Conservation (phyloP, 2,797 vertebrate species). For the Acanthurus tractus region DNA sequence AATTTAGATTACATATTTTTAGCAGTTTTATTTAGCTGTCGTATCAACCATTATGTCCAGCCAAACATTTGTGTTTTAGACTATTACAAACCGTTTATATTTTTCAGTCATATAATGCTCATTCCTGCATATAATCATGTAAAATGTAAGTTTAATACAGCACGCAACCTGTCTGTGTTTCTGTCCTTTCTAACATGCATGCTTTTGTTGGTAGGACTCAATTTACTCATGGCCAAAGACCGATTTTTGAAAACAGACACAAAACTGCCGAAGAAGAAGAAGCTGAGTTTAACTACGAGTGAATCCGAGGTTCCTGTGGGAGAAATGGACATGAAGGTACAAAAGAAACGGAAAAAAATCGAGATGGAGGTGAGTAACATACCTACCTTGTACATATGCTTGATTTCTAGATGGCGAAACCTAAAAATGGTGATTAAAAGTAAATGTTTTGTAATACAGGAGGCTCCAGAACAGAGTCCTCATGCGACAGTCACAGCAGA, state of each 20-base stretch:
- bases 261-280: conserved; percentile 56
- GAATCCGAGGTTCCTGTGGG: conserved; percentile 6
- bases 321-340: conserved; percentile 42
- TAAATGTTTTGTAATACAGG: conserved; percentile 37
- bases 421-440: not conserved
- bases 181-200: not conserved
- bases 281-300: conserved; percentile 11
- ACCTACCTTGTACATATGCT: not conserved
- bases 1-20: not conserved
- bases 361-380: conserved; percentile 57
- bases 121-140: not conserved
- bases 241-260: conserved; percentile 48
- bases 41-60: too few species aligned
- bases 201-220: conserved; percentile 28
- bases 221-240: conserved; percentile 70
- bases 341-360: conserved; percentile 69
- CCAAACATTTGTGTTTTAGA: not conserved
- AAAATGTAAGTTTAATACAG: not conserved
- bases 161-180: not conserved
- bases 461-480: conserved; percentile 42
- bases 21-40: fast-evolving
- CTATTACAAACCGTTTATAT: not conserved
- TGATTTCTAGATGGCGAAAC: not conserved
- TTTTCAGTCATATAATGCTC: not conserved
- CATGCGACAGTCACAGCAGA: not conserved